These are phyloP conservation scores for Tetragonula clypearis DNA, from an alignment of 1,140 invertebrate genomes.

Conservation along the genomic window DNA sequence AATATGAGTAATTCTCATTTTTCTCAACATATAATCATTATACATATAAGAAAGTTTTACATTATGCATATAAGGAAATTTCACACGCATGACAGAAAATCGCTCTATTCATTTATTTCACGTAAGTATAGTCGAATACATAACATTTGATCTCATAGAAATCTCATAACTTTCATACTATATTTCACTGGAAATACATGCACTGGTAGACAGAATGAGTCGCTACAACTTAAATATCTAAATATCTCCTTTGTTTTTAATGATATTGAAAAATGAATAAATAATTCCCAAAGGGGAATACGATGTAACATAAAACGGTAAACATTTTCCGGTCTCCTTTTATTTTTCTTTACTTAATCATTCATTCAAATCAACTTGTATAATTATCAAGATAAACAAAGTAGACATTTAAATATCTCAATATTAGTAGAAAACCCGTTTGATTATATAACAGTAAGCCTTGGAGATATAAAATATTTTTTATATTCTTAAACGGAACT, in stretches of 20 bases:
- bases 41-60: not conserved
- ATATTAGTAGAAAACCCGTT: not conserved
- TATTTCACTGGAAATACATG: not conserved
- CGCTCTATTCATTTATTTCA: slow-evolving; percentile 20
- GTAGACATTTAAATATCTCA: not conserved
- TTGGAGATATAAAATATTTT: not conserved
- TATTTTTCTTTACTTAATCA: too few species aligned
- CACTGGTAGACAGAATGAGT: not conserved
- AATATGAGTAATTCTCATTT: slow-evolving; percentile 23
- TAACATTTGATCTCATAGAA: not conserved
- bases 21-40: not conserved
- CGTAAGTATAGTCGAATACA: not conserved
- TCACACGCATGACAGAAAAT: not conserved
- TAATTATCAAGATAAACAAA: not conserved
- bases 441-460: not conserved
- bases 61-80: not conserved
- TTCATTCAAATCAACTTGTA: not conserved
- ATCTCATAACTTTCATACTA: not conserved
- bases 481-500: not conserved
- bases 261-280: not conserved
- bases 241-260: not conserved
- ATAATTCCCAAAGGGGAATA: not conserved
- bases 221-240: not conserved
- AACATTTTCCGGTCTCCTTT: too few species aligned
- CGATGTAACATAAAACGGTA: not conserved